These are phyloP conservation scores for Nesogale talazaci DNA, from an alignment of 2,113 vertebrate genomes.

Conservation along the genomic window DNA sequence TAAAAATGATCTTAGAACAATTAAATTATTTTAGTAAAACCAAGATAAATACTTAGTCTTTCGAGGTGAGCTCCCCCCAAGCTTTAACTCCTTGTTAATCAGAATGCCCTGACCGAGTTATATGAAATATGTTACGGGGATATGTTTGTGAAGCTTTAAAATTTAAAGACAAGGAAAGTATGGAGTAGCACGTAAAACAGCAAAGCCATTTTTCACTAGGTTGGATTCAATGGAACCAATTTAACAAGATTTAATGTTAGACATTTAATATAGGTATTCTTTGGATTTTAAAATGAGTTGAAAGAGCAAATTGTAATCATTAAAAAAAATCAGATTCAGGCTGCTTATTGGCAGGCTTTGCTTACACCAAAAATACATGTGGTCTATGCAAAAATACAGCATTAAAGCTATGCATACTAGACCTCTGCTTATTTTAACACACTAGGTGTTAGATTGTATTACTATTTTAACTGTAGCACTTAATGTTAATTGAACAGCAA, in stretches of 20 bases:
- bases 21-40: slow-evolving; percentile 70
- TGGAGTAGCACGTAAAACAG: slow-evolving; percentile 62
- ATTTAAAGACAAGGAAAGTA: neutral
- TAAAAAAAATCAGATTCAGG: slow-evolving; percentile 81
- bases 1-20: slow-evolving; percentile 59
- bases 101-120: slow-evolving; percentile 51
- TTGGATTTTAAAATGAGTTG: slow-evolving; percentile 78
- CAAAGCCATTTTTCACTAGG: slow-evolving; percentile 42
- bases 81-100: slow-evolving; percentile 25
- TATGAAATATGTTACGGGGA: slow-evolving; percentile 32
- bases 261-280: slow-evolving; percentile 83
- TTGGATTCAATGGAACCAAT: slow-evolving; percentile 75
- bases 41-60: slow-evolving; percentile 50
- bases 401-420: slow-evolving; percentile 14
- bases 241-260: slow-evolving; percentile 81
- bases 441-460: slow-evolving; percentile 47
- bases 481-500: slow-evolving; percentile 35
- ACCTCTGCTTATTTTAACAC: slow-evolving; percentile 45
- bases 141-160: slow-evolving; percentile 34
- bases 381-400: slow-evolving; percentile 59
- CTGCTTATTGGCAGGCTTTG: slow-evolving; percentile 84
- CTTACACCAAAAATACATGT: slow-evolving; percentile 70
- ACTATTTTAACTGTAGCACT: slow-evolving; percentile 42
- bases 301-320: slow-evolving; percentile 71
- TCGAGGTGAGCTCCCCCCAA: neutral